Percentiles rank a stretch among this genome's conserved stretches.
phyloP scores from a whole-genome alignment of 2,888 invertebrate genomes.

The Melanchra persicariae region DNA sequence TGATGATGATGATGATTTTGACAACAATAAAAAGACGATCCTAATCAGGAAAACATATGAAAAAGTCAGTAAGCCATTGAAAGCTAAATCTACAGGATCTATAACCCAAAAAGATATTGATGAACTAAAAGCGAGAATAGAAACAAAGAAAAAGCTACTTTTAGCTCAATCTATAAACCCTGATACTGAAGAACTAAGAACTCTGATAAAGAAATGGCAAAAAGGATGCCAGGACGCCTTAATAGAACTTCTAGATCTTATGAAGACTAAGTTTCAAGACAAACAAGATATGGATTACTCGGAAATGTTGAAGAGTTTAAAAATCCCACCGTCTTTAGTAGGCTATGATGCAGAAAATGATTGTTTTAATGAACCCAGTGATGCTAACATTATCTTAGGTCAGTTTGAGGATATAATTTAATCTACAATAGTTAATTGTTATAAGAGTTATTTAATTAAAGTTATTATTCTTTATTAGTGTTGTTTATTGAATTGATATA shows the following conservation, averaged over 20 bases:
- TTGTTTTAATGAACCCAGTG: conserved; percentile 84
- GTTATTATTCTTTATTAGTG: conserved; percentile 27
- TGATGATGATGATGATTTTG: conserved; percentile 82
- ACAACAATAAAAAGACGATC: conserved; percentile 80
- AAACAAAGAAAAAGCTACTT: conserved; percentile 83
- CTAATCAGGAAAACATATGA: conserved; percentile 81
- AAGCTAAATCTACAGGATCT: conserved; percentile 86
- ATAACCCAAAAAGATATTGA: conserved; percentile 86
- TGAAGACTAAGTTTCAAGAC: conserved; percentile 83
- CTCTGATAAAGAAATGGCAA: conserved; percentile 89
- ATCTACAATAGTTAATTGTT: conserved; percentile 57
- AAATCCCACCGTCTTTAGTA: conserved; percentile 86
- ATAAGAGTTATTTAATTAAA: conserved; percentile 53
- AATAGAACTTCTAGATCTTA: conserved; percentile 85
- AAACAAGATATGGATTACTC: conserved; percentile 85
- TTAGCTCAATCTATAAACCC: conserved; percentile 80
- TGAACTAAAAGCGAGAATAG: conserved; percentile 82
- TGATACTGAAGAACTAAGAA: conserved; percentile 86
- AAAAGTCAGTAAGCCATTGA: conserved; percentile 79
- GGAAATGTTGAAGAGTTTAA: conserved; percentile 86
- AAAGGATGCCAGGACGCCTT: conserved; percentile 89
- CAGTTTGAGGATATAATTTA: conserved; percentile 72
- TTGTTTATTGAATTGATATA: neutral
- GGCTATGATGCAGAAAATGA: conserved; percentile 89
- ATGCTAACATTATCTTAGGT: conserved; percentile 79